A percentile compares a stretch with the other conserved stretches of the same genome.
Conservation (phyloP, 2,113 vertebrate genomes). For the Microcebus lehilahytsara region DNA sequence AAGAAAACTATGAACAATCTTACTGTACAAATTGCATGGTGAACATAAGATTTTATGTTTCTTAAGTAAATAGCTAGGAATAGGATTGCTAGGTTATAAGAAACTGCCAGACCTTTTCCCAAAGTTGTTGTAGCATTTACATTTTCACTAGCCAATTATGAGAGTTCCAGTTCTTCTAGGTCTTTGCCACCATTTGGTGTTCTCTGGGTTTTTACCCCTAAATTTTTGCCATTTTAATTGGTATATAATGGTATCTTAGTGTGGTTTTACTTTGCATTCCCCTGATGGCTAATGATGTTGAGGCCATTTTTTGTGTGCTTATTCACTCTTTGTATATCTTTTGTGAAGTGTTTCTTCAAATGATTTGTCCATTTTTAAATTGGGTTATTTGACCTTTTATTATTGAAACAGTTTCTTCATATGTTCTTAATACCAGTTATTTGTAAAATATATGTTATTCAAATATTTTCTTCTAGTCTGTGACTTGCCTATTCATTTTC, state of each 20-base stretch:
- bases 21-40: background rate
- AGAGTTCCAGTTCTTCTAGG: background rate
- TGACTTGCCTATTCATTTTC: background rate
- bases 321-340: background rate
- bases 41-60: background rate
- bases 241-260: background rate
- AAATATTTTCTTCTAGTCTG: background rate
- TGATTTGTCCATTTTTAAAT: background rate
- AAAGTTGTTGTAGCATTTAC: background rate
- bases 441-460: background rate
- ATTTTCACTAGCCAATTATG: background rate
- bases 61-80: background rate
- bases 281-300: background rate
- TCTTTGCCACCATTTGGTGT: background rate
- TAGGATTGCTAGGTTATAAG: background rate
- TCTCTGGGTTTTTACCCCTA: background rate
- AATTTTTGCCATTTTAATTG: background rate
- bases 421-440: background rate
- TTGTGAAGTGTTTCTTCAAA: background rate
- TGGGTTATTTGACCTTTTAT: background rate
- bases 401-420: background rate
- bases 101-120: background rate
- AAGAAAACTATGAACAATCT: background rate
- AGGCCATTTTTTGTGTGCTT: background rate
- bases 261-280: background rate